phyloP scores from a whole-genome alignment of 64 coral and sea anemone genomes.

The Montipora capricornis region DNA sequence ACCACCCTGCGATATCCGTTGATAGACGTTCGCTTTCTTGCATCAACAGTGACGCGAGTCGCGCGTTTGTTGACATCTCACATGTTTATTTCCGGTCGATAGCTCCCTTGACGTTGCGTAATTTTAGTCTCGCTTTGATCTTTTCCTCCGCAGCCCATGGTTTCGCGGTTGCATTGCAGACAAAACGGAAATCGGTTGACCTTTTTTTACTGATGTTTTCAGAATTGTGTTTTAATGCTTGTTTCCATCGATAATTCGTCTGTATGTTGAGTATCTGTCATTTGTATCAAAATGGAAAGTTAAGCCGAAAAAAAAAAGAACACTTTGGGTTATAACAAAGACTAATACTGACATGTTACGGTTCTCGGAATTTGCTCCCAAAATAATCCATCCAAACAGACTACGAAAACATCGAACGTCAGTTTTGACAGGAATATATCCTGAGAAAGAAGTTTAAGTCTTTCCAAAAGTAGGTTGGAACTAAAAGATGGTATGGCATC shows the following conservation, averaged over 20 bases:
- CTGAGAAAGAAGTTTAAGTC: too few relatives aligned
- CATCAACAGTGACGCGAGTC: slow-evolving; percentile 6
- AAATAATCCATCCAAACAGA: too few relatives aligned
- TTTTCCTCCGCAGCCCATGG: neutral
- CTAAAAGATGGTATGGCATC: too few relatives aligned
- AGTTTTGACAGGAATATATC: too few relatives aligned
- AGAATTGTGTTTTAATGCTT: neutral
- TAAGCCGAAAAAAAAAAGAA: neutral
- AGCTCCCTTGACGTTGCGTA: neutral
- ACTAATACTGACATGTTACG: neutral
- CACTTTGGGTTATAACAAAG: neutral
- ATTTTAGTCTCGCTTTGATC: neutral
- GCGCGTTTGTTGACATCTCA: neutral
- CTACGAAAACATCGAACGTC: too few relatives aligned
- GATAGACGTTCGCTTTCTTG: neutral
- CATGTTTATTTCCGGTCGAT: slow-evolving; percentile 14
- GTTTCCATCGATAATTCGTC: neutral
- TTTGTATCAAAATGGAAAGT: neutral
- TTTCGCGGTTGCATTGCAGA: neutral
- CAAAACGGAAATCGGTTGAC: neutral
- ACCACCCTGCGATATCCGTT: neutral
- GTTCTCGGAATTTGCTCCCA: neutral
- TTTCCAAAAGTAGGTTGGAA: too few relatives aligned
- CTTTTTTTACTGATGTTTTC: neutral
- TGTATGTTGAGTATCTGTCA: neutral